Percentiles rank a stretch among this genome's conserved stretches.
Conservation (phyloP, 2,113 vertebrate genomes). For the Odocoileus virginianus region DNA sequence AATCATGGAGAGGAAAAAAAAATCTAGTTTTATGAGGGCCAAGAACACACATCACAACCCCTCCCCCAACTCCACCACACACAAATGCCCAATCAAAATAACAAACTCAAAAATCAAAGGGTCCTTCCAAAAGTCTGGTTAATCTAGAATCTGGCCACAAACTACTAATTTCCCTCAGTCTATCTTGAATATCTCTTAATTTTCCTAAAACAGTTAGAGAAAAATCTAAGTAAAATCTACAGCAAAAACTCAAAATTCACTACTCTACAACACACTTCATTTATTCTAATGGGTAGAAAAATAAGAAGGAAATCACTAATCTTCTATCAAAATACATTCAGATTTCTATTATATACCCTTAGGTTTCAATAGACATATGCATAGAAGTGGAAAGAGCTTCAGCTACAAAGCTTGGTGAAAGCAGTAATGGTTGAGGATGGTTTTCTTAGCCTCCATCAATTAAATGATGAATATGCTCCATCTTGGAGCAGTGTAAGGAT, state of each 20-base stretch:
- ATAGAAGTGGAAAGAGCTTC: not conserved
- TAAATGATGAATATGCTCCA: not conserved
- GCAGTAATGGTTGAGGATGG: not conserved
- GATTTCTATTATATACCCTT: not conserved
- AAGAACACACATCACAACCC: not conserved
- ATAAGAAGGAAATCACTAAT: not conserved
- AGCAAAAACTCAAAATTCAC: not conserved
- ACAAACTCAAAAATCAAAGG: constrained; percentile 9
- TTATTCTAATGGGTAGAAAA: not conserved
- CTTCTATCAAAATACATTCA: constrained; percentile 35
- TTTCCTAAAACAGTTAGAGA: not conserved
- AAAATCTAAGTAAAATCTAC: constrained; percentile 24
- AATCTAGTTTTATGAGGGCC: constrained; percentile 22
- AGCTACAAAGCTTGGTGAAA: not conserved
- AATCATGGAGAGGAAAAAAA: not conserved
- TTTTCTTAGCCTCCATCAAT: constrained; percentile 16
- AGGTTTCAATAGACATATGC: not conserved
- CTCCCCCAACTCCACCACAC: not conserved
- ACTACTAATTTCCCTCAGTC: not conserved
- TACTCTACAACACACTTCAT: constrained; percentile 13
- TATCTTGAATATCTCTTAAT: constrained; percentile 12
- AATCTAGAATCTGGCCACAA: not conserved
- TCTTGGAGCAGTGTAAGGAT: not conserved
- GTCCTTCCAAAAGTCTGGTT: constrained; percentile 18
- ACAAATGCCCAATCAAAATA: constrained; percentile 21